phyloP scores from a whole-genome alignment of 2,888 invertebrate genomes.

The Cacoxenus indagator region DNA sequence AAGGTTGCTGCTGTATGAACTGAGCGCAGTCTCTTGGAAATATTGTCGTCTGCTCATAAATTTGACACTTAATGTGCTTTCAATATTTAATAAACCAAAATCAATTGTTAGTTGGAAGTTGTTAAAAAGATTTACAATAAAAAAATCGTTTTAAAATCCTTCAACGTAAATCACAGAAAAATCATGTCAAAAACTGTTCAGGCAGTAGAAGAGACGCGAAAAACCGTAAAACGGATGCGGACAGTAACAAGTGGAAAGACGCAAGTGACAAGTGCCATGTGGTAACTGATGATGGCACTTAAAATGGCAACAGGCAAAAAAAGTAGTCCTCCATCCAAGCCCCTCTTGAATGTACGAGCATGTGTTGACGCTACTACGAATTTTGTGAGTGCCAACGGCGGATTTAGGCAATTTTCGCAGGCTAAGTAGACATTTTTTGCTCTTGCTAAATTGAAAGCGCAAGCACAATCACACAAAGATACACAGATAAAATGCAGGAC shows the following conservation, averaged over 20 bases:
- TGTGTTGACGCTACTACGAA: background rate
- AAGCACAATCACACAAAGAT: constrained; percentile 20
- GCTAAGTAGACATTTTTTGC: constrained; percentile 25
- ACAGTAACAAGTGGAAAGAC: constrained; percentile 30
- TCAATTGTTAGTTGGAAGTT: too few species aligned
- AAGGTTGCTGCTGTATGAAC: background rate
- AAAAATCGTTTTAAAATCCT: background rate
- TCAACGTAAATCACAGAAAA: background rate
- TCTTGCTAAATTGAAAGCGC: too few species aligned
- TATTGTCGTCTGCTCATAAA: background rate
- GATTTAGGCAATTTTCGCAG: background rate
- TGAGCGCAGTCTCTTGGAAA: constrained; percentile 5
- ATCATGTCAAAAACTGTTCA: background rate
- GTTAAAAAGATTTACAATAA: too few species aligned
- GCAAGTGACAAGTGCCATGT: constrained; percentile 32
- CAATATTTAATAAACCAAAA: constrained; percentile 37
- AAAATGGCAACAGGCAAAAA: constrained; percentile 58
- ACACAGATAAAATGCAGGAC: constrained; percentile 39
- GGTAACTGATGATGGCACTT: constrained; percentile 26
- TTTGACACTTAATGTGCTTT: constrained; percentile 37
- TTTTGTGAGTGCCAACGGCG: background rate
- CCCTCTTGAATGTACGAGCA: background rate
- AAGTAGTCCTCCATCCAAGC: constrained; percentile 28
- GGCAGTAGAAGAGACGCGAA: constrained; percentile 23
- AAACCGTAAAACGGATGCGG: constrained; percentile 35